Evolutionary conservation across 1,140 invertebrate genomes (phyloP), one percentile per base, ranked within the genome.

Genomic region (Drosophila kikkawai): DNA sequence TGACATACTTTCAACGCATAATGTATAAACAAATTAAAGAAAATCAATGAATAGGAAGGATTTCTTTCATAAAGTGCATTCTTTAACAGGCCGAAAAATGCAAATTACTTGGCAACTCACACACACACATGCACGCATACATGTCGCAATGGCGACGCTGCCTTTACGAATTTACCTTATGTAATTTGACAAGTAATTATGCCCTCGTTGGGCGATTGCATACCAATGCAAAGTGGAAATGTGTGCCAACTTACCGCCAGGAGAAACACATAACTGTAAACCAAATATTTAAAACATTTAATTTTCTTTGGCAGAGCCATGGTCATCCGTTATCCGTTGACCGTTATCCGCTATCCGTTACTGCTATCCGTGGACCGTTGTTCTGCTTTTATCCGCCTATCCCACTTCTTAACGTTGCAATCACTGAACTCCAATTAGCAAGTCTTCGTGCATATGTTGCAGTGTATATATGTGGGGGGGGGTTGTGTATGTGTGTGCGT

Each of bases 211-310:
- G 64, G n/a, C 48, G 29, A 39, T 42, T 32, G 59, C 45, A 32
- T 58, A 22, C 44, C 50, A 26, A 67, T 79, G 39, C 44, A 53
- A 58, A 22, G 39, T 29, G 55, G 12, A 50, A 34, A 47, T 50
- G n/a, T 60, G 34, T 42, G 39, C 41, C 36, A 63, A 74, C 92
- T 87, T 92, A 93, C 92, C 91, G 91, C 91, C 80, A 93, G 76
- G 41, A 93, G 86, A 61, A 93, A 86, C 58, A 93, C 90, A 83
- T 93, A 93, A 81, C 91, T 92, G 78, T 93, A 93, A 81, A 93
- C 92, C 69, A 93, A 91, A 91, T 92, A 92, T 76, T 93, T 93
- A 79, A 93, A 93, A 78, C 91, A 92, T 86, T 93, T 93, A 36
- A 93, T 91, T 53, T 92, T 88, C 84, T 93, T 93, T 41, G 92